Evolutionary conservation across 2,797 vertebrate genomes (phyloP), one percentile per base, ranked within the genome.

Genomic region (Apodemus agrarius): DNA sequence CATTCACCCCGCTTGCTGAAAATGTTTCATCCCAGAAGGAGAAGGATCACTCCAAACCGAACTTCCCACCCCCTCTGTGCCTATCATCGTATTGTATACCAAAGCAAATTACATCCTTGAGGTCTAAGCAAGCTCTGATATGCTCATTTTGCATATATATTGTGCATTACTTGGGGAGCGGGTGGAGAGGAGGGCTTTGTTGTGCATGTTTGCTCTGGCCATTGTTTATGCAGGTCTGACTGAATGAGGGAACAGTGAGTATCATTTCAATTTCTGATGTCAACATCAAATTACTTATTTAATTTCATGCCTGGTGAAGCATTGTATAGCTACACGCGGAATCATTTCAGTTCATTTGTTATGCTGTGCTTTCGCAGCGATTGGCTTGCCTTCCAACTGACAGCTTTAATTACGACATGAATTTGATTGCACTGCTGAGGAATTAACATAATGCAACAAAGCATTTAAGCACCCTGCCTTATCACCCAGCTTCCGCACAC

Each of bases 221-320:
- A 98, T 98, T 99, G 99, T 99, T 99, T 98, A 99, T 98, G 98
- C 98, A 98, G 98, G 99, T 99, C 98, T 98, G 98, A 98, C 98
- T 98, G 98, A 99, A 99, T 98, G 99, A 99, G 98, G 98, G 99
- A 99, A 99, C 99, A 99, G 99, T 98, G 98, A 99, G 99, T 99
- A 99, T 99, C 99, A 99, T 99, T 99, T 99, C 99, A 99, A 99
- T 99, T 99, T 99, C 99, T 99, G 99, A 99, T 99, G 99, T 99
- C 99, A 99, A 99, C 99, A 99, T 99, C 99, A 99, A 99, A 99
- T 99, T 99, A 99, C 99, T 99, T 99, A 99, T 99, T 99, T 99
- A 99, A 99, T 99, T 99, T 99, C 99, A 99, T 99, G 99, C 99
- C 99, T 99, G 99, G 99, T 98, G 99, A 99, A 99, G 99, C 99